phyloP scores from a whole-genome alignment of 2,113 vertebrate species.

The Scomber colias region DNA sequence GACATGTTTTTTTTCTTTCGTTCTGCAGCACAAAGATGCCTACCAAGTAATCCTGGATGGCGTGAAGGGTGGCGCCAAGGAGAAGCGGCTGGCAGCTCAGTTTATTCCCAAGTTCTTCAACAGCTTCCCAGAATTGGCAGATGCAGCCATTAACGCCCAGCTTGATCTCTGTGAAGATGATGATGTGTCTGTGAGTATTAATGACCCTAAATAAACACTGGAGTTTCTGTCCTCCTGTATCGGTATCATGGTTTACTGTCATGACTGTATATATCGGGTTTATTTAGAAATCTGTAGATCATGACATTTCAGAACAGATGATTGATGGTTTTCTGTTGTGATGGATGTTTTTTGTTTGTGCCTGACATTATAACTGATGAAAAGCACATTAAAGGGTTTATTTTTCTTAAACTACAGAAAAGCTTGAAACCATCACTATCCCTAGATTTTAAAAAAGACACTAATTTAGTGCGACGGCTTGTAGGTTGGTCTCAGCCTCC shows the following conservation, averaged over 20 bases:
- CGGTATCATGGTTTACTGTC: not conserved
- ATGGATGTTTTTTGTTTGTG: no score
- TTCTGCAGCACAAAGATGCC: conserved; percentile 94
- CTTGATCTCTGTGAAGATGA: conserved; percentile 98
- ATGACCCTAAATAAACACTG: no score
- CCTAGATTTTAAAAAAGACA: no score
- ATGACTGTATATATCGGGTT: not conserved
- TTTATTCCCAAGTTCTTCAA: conserved; percentile 99
- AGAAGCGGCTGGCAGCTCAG: conserved; percentile 97
- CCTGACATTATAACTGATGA: no score
- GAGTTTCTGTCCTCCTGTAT: not conserved
- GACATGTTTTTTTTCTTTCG: not conserved
- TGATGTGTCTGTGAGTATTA: conserved; percentile 94
- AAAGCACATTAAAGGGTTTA: no score
- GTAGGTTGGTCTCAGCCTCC: no score
- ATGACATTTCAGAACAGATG: no score
- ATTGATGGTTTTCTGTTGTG: no score
- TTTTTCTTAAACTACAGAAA: no score
- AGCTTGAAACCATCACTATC: no score
- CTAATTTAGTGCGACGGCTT: no score
- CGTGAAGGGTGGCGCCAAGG: conserved; percentile 97
- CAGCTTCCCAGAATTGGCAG: conserved; percentile 96
- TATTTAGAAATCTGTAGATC: no score
- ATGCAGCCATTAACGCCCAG: conserved; percentile 97
- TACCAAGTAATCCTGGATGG: conserved; percentile 96